Base-by-base conservation (phyloP, 2,888 invertebrate genomes). In the Campoplex nolae region DNA sequence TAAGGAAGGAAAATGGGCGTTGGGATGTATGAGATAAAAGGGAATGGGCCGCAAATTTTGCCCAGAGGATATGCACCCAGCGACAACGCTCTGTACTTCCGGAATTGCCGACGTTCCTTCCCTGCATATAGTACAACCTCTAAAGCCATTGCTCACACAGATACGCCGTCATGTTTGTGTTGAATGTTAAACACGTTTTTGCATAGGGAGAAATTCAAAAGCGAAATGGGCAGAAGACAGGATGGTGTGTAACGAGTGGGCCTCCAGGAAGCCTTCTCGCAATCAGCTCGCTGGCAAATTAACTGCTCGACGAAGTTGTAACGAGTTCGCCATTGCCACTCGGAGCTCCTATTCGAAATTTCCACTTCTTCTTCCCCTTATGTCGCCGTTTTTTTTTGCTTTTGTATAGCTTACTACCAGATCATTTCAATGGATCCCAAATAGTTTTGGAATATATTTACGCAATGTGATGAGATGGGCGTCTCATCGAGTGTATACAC, bases 201-300 rank as follows among this genome's bases (percentile, higher is more conserved):
- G 42, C 38, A 80, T 45, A 67, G 32, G 13, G 65, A 77, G 77
- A 85, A 87, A 78, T 54, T 75, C 71, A 58, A 75, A 67, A 85
- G 78, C 79, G 83, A 83, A 87, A 75, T 77, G 83, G 78, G 85
- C 79, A 78, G 84, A 86, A 79, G 82, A 74, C 78, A 74, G 79
- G 84, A 82, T 65, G 70, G 77, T 73, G 74, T 54, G 76, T 81
- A 51, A 32, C 35, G 81, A 68, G 83, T 71, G 77, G 62, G 51
- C 82, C 86, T 82, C 81, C 86, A 84, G 88, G 84, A 86, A 88
- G 84, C 86, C 85, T 85, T 82, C 83, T 81, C 87, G 85, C 88
- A 90, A 91, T 88, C 91, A 88, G 88, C 90, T 88, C 89, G 84
- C 90, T 90, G 90, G 91, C 91, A 90, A 91, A 91, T 91, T 92